These are phyloP conservation scores for Chaetura pelagica DNA, from an alignment of 2,113 vertebrate genomes.

Conservation along the genomic window DNA sequence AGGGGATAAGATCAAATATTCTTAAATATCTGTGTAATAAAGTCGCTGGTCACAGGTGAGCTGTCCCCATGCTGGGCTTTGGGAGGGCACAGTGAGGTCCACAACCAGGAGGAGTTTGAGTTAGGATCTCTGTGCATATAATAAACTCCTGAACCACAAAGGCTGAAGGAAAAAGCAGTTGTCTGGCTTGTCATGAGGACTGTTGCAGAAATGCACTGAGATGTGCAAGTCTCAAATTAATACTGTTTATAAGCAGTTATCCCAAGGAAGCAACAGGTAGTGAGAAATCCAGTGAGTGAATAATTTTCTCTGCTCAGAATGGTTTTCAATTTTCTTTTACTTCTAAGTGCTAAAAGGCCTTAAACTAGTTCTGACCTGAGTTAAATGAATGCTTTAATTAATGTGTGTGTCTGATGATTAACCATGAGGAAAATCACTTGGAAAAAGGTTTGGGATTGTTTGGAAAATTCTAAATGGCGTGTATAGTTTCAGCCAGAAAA, in stretches of 20 bases:
- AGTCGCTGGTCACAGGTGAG: rapidly evolving
- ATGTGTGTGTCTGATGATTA: conserved; percentile 25
- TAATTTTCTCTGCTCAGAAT: neutral
- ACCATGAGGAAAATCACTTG: conserved; percentile 53
- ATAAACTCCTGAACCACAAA: neutral
- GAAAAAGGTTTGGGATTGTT: conserved; percentile 15
- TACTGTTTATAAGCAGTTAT: neutral
- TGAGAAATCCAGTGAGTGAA: neutral
- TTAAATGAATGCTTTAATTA: conserved; percentile 46
- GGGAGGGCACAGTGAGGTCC: neutral
- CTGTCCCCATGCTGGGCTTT: neutral
- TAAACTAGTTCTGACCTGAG: neutral
- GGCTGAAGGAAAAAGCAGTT: neutral
- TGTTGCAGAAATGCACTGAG: neutral
- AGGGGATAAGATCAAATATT: neutral
- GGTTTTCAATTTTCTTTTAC: neutral
- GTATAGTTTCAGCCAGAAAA: conserved; percentile 38
- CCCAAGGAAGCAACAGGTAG: neutral
- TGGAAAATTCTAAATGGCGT: conserved; percentile 31
- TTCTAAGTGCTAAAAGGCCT: neutral
- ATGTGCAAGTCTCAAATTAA: neutral
- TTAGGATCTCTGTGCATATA: rapidly evolving
- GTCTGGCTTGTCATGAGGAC: neutral
- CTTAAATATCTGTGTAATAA: neutral
- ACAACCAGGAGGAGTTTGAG: neutral